A percentile compares a stretch with the other conserved stretches of the same genome.
phyloP scores from a whole-genome alignment of 1,140 invertebrate species.

The Aradophagus sp. region DNA sequence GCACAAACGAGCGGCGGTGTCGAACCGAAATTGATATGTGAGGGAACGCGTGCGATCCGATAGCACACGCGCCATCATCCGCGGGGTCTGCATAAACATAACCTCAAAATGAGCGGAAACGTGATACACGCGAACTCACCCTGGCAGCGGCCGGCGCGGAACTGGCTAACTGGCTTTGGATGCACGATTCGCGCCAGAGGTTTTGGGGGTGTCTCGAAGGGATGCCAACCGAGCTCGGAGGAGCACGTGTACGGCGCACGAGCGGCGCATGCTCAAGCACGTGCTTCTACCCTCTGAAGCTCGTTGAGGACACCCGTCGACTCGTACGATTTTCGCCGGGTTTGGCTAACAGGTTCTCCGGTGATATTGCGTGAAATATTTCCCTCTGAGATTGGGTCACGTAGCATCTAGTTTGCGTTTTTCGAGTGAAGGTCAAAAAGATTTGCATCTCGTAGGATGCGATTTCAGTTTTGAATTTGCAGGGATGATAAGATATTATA shows the following conservation, averaged over 20 bases:
- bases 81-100: slow-evolving; percentile 57
- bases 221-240: slow-evolving; percentile 52
- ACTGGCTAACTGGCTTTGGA: slow-evolving; percentile 65
- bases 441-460: no score
- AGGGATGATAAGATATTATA: no score
- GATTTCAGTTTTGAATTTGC: no score
- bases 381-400: no score
- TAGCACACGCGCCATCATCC: slow-evolving; percentile 11
- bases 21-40: slow-evolving; percentile 21
- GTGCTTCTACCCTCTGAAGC: slow-evolving; percentile 37
- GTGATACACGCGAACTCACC: slow-evolving; percentile 59
- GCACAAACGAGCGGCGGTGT: slow-evolving; percentile 7
- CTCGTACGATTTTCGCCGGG: background rate
- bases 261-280: slow-evolving; percentile 60
- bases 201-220: slow-evolving; percentile 50
- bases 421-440: no score
- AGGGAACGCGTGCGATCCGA: slow-evolving; percentile 7
- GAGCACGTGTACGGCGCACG: slow-evolving; percentile 54
- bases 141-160: slow-evolving; percentile 73
- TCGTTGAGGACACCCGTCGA: background rate
- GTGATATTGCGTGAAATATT: no score
- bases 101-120: slow-evolving; percentile 54
- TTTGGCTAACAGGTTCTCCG: slow-evolving; percentile 4
- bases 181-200: slow-evolving; percentile 56
- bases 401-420: no score